Evolutionary conservation across 2,113 vertebrate genomes (phyloP).

Genomic region (Micronycteris hirsuta): DNA sequence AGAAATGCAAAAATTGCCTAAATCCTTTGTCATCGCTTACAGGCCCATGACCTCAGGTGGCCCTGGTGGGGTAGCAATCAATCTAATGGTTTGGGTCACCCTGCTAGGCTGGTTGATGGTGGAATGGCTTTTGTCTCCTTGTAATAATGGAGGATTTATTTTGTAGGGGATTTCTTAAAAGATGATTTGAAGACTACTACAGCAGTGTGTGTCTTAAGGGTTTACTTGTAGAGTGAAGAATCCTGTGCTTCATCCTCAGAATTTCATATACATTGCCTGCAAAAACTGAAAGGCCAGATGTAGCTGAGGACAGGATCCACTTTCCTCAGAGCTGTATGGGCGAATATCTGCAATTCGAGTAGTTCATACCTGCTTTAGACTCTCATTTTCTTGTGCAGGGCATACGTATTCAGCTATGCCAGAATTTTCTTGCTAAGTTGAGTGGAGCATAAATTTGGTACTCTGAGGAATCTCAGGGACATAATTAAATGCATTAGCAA

Average conservation of each 20-base stretch:
- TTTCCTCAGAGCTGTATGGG: background rate
- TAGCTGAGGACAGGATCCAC: background rate
- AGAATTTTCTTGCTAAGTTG: background rate
- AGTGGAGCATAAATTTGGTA: background rate
- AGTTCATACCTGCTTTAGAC: background rate
- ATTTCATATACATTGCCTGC: background rate
- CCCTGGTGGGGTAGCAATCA: background rate
- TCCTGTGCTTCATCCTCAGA: background rate
- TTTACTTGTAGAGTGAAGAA: background rate
- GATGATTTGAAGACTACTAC: background rate
- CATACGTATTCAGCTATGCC: background rate
- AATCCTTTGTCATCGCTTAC: background rate
- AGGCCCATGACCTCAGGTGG: background rate
- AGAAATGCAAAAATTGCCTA: background rate
- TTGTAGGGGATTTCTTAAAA: background rate
- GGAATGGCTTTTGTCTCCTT: background rate
- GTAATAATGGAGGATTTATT: background rate
- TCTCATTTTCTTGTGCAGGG: background rate
- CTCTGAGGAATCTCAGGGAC: background rate
- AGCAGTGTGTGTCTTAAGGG: background rate
- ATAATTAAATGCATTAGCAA: background rate
- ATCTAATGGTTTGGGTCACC: background rate
- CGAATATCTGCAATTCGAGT: background rate
- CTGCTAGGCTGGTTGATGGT: background rate
- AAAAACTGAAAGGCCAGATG: background rate